These are phyloP conservation scores for Drosophila pseudotalamancana DNA, from an alignment of 2,888 invertebrate species.

Conservation along the genomic window DNA sequence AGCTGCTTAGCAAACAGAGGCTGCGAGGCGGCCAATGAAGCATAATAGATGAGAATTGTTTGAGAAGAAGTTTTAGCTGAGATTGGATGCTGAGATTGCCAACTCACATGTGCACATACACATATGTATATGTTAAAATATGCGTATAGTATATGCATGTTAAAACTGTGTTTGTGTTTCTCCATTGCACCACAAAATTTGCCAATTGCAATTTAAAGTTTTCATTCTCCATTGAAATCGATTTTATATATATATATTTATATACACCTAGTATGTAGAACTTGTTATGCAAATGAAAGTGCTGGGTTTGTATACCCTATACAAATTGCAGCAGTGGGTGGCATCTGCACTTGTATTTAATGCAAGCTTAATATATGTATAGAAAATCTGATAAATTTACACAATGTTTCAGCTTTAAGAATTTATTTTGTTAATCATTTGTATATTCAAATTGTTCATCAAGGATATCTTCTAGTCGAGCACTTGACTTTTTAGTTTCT, in stretches of 20 bases:
- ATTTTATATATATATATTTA: conserved; percentile 16
- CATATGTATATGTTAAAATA: conserved; percentile 1
- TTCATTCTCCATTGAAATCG: conserved; percentile 24
- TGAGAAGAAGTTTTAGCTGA: conserved; percentile 13
- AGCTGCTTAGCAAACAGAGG: conserved; percentile 35
- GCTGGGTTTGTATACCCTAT: conserved; percentile 3
- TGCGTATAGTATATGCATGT: background rate
- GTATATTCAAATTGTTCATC: background rate
- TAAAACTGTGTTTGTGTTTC: conserved; percentile 5
- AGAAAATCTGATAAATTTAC: background rate
- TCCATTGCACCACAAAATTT: conserved; percentile 15
- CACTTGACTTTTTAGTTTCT: background rate
- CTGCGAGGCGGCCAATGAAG: background rate
- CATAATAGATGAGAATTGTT: conserved; percentile 39
- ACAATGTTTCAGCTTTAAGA: too few species aligned
- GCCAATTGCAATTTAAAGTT: conserved; percentile 28
- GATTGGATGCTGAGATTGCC: conserved; percentile 39
- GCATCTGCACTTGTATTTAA: background rate
- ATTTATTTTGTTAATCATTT: too few species aligned
- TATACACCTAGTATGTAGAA: background rate
- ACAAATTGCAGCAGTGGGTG: background rate
- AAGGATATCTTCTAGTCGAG: background rate
- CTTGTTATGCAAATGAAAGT: conserved; percentile 24
- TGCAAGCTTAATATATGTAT: background rate
- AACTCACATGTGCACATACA: background rate